Evolutionary conservation across 2,888 invertebrate species (phyloP).

Genomic region (Nemotelus nigrinus): DNA sequence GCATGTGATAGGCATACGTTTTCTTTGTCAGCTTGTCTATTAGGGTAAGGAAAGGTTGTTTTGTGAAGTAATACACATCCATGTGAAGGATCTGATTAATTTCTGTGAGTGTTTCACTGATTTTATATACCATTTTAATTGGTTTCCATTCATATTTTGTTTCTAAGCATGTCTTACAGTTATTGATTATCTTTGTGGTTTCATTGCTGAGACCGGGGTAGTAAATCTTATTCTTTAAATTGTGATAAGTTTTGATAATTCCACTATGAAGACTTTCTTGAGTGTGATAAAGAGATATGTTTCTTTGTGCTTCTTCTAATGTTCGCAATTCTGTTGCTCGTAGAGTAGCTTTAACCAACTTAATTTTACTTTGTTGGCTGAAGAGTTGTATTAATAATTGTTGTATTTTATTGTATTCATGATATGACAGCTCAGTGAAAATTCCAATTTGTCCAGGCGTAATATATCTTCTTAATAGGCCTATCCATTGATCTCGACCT

Average conservation of each 20-base stretch:
- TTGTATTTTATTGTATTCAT: conserved; percentile 37
- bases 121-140: conserved; percentile 44
- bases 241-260: conserved; percentile 10
- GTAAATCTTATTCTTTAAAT: conserved; percentile 19
- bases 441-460: conserved; percentile 36
- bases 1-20: no score
- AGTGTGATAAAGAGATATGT: conserved; percentile 42
- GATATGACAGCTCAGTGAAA: conserved; percentile 33
- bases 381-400: conserved; percentile 43
- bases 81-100: conserved; percentile 48
- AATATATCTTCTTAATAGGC: conserved; percentile 35
- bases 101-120: conserved; percentile 45
- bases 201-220: conserved; percentile 23
- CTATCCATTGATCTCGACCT: conserved; percentile 30
- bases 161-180: conserved; percentile 44
- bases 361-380: conserved; percentile 17
- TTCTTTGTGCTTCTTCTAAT: conserved; percentile 41
- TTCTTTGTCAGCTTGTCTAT: conserved; percentile 48
- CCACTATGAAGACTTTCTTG: conserved; percentile 22
- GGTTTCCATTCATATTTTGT: conserved; percentile 49
- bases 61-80: conserved; percentile 46
- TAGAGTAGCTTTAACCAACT: conserved; percentile 44
- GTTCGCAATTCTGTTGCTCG: conserved; percentile 36
- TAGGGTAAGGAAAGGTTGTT: conserved; percentile 47
- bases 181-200: conserved; percentile 50